A percentile compares a stretch with the other conserved stretches of the same genome.
Evolutionary conservation across 2,113 vertebrate species (phyloP).

Genomic region (Phocoena sinus): DNA sequence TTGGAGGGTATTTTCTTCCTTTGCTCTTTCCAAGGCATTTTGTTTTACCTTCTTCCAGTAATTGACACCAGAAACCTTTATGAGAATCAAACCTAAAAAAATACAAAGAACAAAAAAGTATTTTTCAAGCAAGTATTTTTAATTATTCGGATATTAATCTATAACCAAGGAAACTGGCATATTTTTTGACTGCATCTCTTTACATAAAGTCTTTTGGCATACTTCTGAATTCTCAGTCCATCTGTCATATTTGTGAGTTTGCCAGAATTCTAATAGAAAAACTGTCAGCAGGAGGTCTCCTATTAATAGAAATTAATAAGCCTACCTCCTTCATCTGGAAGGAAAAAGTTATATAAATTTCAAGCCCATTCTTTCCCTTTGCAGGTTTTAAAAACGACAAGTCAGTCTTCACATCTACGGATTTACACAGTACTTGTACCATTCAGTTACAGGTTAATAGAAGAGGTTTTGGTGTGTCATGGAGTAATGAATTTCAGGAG

Average conservation of each 20-base stretch:
- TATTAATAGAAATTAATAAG: conserved; percentile 61
- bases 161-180: conserved; percentile 9
- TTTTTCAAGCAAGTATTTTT: neutral
- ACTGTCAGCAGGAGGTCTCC: conserved; percentile 28
- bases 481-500: neutral
- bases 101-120: neutral
- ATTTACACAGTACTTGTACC: neutral
- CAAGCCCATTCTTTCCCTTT: neutral
- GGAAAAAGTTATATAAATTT: neutral
- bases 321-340: neutral
- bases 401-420: neutral
- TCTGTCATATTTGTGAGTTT: conserved; percentile 48
- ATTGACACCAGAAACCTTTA: conserved; percentile 98
- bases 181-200: neutral
- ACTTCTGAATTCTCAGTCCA: conserved; percentile 44
- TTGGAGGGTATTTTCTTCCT: conserved; percentile 94
- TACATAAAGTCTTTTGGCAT: neutral
- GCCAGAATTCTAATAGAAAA: conserved; percentile 48
- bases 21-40: conserved; percentile 98
- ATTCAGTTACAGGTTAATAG: neutral
- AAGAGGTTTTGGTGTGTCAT: neutral
- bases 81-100: conserved; percentile 93
- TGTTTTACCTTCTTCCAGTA: conserved; percentile 94
- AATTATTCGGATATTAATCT: neutral
- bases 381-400: neutral